phyloP scores from a whole-genome alignment of 1,140 invertebrate genomes.

The Aphis gossypii region DNA sequence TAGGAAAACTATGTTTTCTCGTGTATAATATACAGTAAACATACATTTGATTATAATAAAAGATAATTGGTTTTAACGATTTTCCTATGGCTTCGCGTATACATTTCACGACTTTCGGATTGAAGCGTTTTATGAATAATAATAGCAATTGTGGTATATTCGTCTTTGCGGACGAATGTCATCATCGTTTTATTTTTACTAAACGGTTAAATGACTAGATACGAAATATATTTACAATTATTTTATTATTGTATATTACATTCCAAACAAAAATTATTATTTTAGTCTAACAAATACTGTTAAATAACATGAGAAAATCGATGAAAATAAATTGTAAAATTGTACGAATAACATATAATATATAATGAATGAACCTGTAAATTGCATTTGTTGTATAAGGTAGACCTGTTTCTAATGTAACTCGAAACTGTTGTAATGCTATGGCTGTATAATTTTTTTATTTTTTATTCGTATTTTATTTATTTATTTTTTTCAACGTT shows the following conservation, averaged over 20 bases:
- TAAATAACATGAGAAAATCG: background rate
- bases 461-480: too few relatives aligned
- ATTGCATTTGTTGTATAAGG: too few relatives aligned
- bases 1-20: background rate
- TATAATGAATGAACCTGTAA: background rate
- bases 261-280: background rate
- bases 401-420: too few relatives aligned
- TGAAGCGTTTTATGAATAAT: background rate
- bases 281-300: too few relatives aligned
- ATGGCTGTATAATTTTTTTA: too few relatives aligned
- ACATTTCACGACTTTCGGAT: background rate
- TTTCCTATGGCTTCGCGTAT: background rate
- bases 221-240: background rate
- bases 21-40: background rate
- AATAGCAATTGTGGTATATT: background rate
- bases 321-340: background rate
- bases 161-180: background rate
- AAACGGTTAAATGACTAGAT: background rate
- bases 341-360: background rate
- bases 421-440: too few relatives aligned
- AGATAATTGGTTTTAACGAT: background rate
- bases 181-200: background rate
- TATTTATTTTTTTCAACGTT: too few relatives aligned
- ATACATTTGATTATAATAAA: background rate
- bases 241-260: background rate